Conservation (phyloP, 2,888 invertebrate species). For the Caenorhabditis sp. region DNA sequence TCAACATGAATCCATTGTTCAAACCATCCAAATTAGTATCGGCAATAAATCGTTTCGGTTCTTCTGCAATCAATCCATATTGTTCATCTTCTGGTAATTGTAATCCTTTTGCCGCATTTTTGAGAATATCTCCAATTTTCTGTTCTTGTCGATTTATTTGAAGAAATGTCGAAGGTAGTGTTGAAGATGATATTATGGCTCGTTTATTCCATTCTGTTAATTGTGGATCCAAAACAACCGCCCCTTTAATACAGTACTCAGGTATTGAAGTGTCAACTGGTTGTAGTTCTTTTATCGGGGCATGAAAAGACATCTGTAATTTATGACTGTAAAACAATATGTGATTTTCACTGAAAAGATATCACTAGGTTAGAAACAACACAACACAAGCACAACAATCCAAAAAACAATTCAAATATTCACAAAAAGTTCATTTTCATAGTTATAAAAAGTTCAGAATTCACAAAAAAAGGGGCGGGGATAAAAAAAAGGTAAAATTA, state of each 20-base stretch:
- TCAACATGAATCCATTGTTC: slow-evolving; percentile 57
- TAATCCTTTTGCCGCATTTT: slow-evolving; percentile 29
- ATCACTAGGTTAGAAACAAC: not conserved
- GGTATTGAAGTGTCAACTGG: slow-evolving; percentile 60
- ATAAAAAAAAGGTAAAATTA: slow-evolving; percentile 1
- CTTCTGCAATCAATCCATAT: slow-evolving; percentile 48
- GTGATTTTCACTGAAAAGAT: not conserved
- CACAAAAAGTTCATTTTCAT: slow-evolving; percentile 1
- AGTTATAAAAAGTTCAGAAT: not conserved
- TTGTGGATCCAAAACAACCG: slow-evolving; percentile 42
- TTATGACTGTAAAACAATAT: not conserved
- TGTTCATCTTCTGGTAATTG: slow-evolving; percentile 35
- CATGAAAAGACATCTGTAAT: slow-evolving; percentile 42
- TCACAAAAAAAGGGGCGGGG: not conserved
- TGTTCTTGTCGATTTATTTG: slow-evolving; percentile 32
- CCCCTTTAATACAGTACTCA: slow-evolving; percentile 59
- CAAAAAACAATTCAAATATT: not conserved
- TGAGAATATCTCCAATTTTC: slow-evolving; percentile 28
- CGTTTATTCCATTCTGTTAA: slow-evolving; percentile 43
- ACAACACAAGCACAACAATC: not conserved
- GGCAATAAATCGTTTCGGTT: slow-evolving; percentile 49
- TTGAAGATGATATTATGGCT: slow-evolving; percentile 18
- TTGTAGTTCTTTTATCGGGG: slow-evolving; percentile 59
- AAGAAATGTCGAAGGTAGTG: slow-evolving; percentile 35
- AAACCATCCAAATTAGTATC: slow-evolving; percentile 38